phyloP scores from a whole-genome alignment of 1,140 invertebrate species.

The Ceratina calcarata region DNA sequence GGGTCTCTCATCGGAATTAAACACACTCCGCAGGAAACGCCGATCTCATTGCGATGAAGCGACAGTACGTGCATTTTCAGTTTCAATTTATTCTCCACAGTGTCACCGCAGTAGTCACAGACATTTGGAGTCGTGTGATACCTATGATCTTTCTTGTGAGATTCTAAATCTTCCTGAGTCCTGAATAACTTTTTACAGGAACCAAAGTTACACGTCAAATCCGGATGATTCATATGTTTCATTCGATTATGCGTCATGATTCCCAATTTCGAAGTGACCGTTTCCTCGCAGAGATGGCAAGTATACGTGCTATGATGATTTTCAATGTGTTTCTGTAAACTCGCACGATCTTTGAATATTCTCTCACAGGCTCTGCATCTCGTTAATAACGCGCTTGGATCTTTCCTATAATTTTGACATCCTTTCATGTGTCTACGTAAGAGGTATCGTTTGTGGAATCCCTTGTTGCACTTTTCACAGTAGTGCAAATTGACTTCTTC shows the following conservation, averaged over 20 bases:
- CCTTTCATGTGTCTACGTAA: constrained; percentile 82
- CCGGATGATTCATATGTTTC: constrained; percentile 81
- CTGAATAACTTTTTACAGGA: constrained; percentile 82
- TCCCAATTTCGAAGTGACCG: constrained; percentile 81
- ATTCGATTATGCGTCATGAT: constrained; percentile 83
- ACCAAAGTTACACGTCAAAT: constrained; percentile 78
- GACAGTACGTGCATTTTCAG: constrained; percentile 83
- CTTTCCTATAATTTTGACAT: constrained; percentile 81
- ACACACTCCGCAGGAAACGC: constrained; percentile 83
- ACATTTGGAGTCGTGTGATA: constrained; percentile 78
- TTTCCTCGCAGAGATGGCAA: constrained; percentile 82
- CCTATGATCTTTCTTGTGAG: constrained; percentile 81
- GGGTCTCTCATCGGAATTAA: constrained; percentile 82
- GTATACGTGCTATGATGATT: constrained; percentile 82
- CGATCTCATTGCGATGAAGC: constrained; percentile 81
- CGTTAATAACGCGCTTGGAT: constrained; percentile 79
- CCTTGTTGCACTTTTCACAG: constrained; percentile 81
- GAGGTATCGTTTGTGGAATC: constrained; percentile 81
- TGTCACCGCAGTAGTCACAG: constrained; percentile 84
- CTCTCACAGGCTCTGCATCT: constrained; percentile 81
- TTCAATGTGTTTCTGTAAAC: constrained; percentile 81
- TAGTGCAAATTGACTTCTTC: constrained; percentile 80
- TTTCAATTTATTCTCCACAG: constrained; percentile 82
- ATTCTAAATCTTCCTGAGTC: constrained; percentile 80
- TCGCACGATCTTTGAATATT: constrained; percentile 82